These are phyloP conservation scores for Sylvilagus bachmani DNA, from an alignment of 2,113 vertebrate genomes.

Conservation along the genomic window DNA sequence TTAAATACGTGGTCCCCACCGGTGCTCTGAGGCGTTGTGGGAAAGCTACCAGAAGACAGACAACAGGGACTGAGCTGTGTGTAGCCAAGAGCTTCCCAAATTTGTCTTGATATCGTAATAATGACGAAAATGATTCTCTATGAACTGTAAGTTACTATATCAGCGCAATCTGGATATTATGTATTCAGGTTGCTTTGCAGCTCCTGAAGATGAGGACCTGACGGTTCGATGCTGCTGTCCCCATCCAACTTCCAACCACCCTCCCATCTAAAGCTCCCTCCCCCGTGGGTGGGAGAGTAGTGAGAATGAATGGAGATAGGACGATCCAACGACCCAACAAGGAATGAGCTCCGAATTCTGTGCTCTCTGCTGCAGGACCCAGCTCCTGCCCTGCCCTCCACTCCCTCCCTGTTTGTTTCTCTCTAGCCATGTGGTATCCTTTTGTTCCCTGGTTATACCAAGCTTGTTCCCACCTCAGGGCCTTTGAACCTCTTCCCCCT, in stretches of 20 bases:
- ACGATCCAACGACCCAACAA: fast-evolving
- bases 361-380: fast-evolving
- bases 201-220: not conserved
- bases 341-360: not conserved
- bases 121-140: constrained; percentile 61
- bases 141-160: not conserved
- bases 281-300: not conserved
- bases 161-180: not conserved
- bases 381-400: not conserved
- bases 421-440: not conserved
- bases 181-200: not conserved
- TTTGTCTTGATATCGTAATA: constrained; percentile 59
- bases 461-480: not conserved
- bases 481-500: not conserved
- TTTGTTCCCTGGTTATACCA: not conserved
- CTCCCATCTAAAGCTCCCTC: not conserved
- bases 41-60: not conserved
- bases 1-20: constrained; percentile 62
- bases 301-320: not conserved
- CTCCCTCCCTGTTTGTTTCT: not conserved
- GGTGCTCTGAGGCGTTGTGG: not conserved
- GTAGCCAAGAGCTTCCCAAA: constrained; percentile 60
- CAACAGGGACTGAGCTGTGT: not conserved
- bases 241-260: not conserved
- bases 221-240: not conserved